Evolutionary conservation across 2,888 invertebrate species (phyloP).

Genomic region (Andrena fulva): DNA sequence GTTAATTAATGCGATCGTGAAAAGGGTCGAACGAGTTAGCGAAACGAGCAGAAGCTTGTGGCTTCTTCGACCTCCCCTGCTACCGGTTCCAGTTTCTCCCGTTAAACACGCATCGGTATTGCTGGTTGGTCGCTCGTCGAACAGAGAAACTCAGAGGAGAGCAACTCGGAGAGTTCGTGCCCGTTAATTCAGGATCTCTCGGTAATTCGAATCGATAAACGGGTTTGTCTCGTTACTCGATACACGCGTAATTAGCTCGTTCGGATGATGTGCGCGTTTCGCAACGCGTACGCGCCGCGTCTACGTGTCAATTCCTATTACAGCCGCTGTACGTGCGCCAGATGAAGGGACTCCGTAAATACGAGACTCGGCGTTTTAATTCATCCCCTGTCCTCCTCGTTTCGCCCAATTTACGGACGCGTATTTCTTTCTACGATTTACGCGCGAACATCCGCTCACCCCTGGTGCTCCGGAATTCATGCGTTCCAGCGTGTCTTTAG

Average conservation of each 20-base stretch:
- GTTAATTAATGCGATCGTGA: conserved; percentile 56
- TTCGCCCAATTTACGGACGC: neutral
- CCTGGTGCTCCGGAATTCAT: neutral
- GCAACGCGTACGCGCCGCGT: conserved; percentile 13
- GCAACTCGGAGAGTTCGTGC: neutral
- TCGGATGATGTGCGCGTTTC: neutral
- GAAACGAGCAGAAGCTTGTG: neutral
- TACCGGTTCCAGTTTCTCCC: neutral
- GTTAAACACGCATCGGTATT: neutral
- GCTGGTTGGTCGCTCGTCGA: neutral
- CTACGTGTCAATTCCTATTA: conserved; percentile 43
- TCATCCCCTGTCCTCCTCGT: neutral
- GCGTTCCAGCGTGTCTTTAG: neutral
- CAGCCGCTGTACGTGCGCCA: conserved; percentile 19
- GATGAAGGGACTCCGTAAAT: conserved; percentile 3
- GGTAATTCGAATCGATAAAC: conserved; percentile 22
- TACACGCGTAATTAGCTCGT: conserved; percentile 40
- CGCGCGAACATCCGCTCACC: neutral
- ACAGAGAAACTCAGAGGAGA: neutral
- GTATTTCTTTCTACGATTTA: neutral
- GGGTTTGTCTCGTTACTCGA: conserved; percentile 41
- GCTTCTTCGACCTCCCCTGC: neutral
- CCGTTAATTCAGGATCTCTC: conserved; percentile 18
- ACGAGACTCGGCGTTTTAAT: neutral
- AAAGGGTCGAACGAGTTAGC: neutral